phyloP scores from a whole-genome alignment of 2,797 vertebrate species.

The Eurystomus glaucurus region DNA sequence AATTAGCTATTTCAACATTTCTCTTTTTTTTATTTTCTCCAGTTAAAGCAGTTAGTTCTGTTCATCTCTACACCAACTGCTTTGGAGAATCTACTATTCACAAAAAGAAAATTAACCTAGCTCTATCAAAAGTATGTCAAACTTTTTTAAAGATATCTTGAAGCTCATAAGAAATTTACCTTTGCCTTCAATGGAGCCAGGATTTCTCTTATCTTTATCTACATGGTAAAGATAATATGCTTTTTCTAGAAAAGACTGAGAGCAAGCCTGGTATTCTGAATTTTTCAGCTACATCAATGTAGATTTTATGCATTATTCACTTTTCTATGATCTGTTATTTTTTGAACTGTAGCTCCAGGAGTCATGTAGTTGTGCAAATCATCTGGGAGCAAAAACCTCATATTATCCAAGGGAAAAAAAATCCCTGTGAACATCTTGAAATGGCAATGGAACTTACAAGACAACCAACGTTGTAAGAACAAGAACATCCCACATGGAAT shows the following conservation, averaged over 20 bases:
- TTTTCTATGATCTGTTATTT: not conserved
- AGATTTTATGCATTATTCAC: slow-evolving; percentile 6
- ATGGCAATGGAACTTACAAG: not conserved
- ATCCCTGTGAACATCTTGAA: not conserved
- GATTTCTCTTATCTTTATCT: not conserved
- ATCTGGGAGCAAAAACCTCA: not conserved
- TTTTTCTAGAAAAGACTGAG: not conserved
- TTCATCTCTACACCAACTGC: not conserved
- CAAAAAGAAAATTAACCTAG: not conserved
- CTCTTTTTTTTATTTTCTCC: not conserved
- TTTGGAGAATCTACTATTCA: not conserved
- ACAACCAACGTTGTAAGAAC: accelerated
- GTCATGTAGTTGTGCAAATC: not conserved
- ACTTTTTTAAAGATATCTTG: not conserved
- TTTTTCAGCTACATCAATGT: not conserved
- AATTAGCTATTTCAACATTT: not conserved
- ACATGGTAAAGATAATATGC: not conserved
- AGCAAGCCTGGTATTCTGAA: not conserved
- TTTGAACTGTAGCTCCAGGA: not conserved
- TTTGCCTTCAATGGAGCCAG: not conserved
- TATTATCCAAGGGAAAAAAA: not conserved
- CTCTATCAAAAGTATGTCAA: not conserved
- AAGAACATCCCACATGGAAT: not conserved
- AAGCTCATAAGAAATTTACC: not conserved
- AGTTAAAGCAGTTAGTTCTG: not conserved